Base-by-base conservation (phyloP, 2,888 invertebrate species). In the Thecocarcelia acutangulata region DNA sequence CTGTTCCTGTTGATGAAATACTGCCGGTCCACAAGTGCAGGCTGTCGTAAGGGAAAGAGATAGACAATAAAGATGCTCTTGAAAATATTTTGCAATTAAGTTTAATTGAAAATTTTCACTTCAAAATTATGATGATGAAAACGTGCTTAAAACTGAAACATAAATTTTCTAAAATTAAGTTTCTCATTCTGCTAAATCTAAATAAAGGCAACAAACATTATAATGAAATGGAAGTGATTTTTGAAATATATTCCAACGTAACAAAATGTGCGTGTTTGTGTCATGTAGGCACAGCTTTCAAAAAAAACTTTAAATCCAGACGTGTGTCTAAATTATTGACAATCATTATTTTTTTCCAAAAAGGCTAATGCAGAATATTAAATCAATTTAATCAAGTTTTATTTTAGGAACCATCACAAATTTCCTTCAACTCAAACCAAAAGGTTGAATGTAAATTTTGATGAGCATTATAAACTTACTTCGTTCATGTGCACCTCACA, bases 91-190 rank as follows among this genome's bases (percentile, higher is more conserved):
- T 80, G 83, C 84, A 84, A 85, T 85, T 84, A 85, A 84, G 83
- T 84, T 83, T 85, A 85, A 85, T 85, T 85, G 85, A 85, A 84
- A 85, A 83, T 76, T 79, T 82, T 85, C 81, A 81, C 84, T 83
- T 78, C 72, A 33, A 82, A 85, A 84, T 82, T 84, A 83, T 82
- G 84, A 82, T 82, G 83, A 83, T 78, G 75, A 78, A 81, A 83
- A 84, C 85, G 83, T 84, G 84, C 83, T 78, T 77, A 77, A 78
- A 72, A 58, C 78, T 54, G 78, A 72, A 78, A 78, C 17, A 78
- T 21, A 64, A 77, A 48, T 37, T 76, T 46, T 52, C 46, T 28
- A 48, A 61, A 64, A 44, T 64, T 59, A 59, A 56, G 24, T 59
- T 4, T n/a, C 69, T 54, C 46, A 13, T 54, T 12, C 52, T 37